Base-by-base conservation (phyloP, 2,797 vertebrate genomes). In the Intellagama lesueurii region DNA sequence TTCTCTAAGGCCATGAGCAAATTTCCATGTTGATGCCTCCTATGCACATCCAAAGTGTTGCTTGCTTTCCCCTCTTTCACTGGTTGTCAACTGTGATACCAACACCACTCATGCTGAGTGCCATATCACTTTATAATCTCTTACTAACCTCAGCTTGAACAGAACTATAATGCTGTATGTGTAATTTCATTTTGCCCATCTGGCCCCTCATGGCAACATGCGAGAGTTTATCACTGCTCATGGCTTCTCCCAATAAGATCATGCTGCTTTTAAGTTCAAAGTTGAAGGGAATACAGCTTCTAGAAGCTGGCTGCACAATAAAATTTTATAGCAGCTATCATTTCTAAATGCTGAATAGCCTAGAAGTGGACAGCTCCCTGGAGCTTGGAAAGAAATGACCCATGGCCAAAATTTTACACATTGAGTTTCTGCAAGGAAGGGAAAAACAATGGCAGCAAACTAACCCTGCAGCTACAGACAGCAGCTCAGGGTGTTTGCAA, bases 101-200 rank as follows among this genome's bases (percentile, higher is more conserved):
- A 89, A 56, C n/a, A 93, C 88, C 81, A 86, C 60, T 87, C 93
- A 91, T 91, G 91, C 88, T 79, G 91, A 87, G 91, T 73, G 52
- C 94, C 92, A 92, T 47, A 64, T 88, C 22, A 9, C 72, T 90
- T 91, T 87, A 76, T 86, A 92, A 93, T 91, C 60, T 92, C 70
- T 81, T 94, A 88, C 92, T 91, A 93, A 90, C 91, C 93, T 92
- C 87, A 83, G 81, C 78, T 93, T 92, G 87, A 90, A 91, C n/a
- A 93, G 92, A 90, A 78, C 19, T 79, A 35, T 52, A 64, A 64
- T 64, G 60, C 16, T 22, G 24, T 64, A 64, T 64, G 17, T 76
- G 66, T 2, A 1, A 81, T 49, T 91, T 72, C 69, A 89, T 94
- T 91, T 87, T 56, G 90, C 83, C 86, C 91, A 89, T 77, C 91